A percentile compares a stretch with the other conserved stretches of the same genome.
Evolutionary conservation across 2,113 vertebrate species (phyloP).

Genomic region (Polyodon spathula): DNA sequence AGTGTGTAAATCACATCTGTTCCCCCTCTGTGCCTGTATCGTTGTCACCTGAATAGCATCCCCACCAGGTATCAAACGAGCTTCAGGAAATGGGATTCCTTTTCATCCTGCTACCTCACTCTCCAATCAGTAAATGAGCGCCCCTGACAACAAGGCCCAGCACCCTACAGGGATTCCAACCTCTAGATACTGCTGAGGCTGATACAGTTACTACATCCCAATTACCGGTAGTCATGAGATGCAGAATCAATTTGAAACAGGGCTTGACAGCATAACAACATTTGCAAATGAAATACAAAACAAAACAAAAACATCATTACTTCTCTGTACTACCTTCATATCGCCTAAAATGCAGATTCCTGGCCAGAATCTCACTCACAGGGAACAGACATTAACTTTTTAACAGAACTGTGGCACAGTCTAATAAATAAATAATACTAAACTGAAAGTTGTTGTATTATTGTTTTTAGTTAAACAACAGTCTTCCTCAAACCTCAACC

Average conservation of each 20-base stretch:
- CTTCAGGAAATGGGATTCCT: constrained; percentile 83
- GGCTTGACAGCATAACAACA: constrained; percentile 6
- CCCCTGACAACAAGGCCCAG: constrained; percentile 59
- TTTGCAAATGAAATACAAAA: not conserved
- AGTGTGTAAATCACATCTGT: constrained; percentile 98
- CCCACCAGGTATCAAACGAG: constrained; percentile 97
- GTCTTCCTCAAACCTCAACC: too few species aligned
- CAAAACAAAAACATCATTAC: too few species aligned
- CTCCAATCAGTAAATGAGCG: constrained; percentile 82
- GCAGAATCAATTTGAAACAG: constrained; percentile 5
- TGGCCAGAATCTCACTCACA: too few species aligned
- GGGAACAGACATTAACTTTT: too few species aligned
- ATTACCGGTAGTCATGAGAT: constrained; percentile 46
- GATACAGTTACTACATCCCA: constrained; percentile 56
- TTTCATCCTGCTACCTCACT: constrained; percentile 74
- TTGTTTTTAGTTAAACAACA: too few species aligned
- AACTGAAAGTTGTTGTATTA: too few species aligned
- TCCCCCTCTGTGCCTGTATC: constrained; percentile 80
- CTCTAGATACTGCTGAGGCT: constrained; percentile 34
- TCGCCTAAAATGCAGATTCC: too few species aligned
- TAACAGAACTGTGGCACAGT: too few species aligned
- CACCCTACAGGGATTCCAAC: constrained; percentile 50
- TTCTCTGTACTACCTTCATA: too few species aligned
- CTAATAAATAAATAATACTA: too few species aligned
- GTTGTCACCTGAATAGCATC: constrained; percentile 97